Evolutionary conservation across 1,140 invertebrate species (phyloP), one percentile per base, ranked within the genome.

Genomic region (Prorops nasuta): DNA sequence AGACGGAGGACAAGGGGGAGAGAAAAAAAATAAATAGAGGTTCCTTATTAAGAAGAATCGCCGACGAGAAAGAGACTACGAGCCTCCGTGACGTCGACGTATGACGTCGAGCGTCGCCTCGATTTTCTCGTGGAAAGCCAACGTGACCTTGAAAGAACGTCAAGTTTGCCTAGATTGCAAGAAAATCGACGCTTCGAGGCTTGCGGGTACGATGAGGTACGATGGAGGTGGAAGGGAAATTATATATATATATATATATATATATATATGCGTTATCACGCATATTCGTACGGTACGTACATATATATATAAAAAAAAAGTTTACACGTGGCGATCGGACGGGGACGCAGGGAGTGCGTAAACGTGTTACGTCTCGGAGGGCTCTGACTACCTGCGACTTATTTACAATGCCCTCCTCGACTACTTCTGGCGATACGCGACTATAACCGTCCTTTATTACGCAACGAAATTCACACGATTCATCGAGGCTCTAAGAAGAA

Each of bases 341-440:
- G 50, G 47, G 41, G 36, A 46, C 20, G 43, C 52, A 51, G 21
- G 37, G 43, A 20, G 17, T 21, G 36, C 1, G 10, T 18, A 19
- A 56, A 59, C 49, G 52, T 44, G 51, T 35, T 50, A 48, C 42
- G 53, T 65, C 65, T 49, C 47, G 52, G 52, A 60, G 54, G 68
- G 60, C 66, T 66, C 53, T 49, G 57, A 65, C 62, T 65, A 62
- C 59, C 53, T 46, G 31, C 59, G 56, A 28, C 51, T 63, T 71
- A 71, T 69, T 48, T 71, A 71, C 67, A 69, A 61, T 56, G 62
- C 59, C 63, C 57, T 54, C 36, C 60, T 48, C 57, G 60, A 64
- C 59, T 49, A 56, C 24, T 37, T 60, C 46, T 44, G 58, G 59
- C 54, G 49, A 48, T 56, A n/a, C 44, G 10, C 45, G 28, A 42